These are phyloP conservation scores for Lagopus muta DNA, from an alignment of 2,113 vertebrate genomes.

Conservation along the genomic window DNA sequence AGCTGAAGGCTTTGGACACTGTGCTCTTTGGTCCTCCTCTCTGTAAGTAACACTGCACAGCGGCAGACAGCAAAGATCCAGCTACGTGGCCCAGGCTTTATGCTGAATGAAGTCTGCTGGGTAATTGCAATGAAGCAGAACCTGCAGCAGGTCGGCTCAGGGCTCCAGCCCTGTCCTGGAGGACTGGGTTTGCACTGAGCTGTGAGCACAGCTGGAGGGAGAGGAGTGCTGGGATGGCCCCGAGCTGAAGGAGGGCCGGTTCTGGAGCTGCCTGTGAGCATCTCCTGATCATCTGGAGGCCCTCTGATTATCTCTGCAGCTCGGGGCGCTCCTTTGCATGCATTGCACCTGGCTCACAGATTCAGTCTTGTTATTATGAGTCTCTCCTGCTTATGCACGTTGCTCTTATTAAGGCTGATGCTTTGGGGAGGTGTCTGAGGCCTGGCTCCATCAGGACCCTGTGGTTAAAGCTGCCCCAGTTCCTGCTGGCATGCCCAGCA, in stretches of 20 bases:
- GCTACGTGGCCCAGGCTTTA: accelerated
- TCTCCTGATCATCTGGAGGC: not conserved
- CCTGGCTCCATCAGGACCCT: not conserved
- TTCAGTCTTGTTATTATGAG: not conserved
- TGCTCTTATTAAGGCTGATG: not conserved
- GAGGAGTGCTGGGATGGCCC: too few relatives aligned
- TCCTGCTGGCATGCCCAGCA: not conserved
- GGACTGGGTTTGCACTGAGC: not conserved
- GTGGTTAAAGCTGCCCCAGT: not conserved
- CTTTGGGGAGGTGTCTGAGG: not conserved
- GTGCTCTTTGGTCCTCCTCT: constrained; percentile 95
- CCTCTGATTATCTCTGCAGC: not conserved
- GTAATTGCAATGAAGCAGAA: too few relatives aligned
- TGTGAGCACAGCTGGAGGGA: too few relatives aligned
- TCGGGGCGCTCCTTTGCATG: not conserved
- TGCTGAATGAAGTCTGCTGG: not conserved
- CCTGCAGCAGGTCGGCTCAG: too few relatives aligned
- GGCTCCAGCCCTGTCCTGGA: too few relatives aligned
- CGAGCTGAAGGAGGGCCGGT: not conserved
- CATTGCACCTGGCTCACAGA: accelerated
- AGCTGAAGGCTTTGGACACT: constrained; percentile 94
- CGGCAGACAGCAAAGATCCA: accelerated
- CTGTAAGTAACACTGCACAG: constrained; percentile 79
- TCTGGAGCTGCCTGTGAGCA: not conserved
- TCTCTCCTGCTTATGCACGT: not conserved